Percentiles rank a stretch among this genome's conserved stretches.
Conservation (phyloP, 2,797 vertebrate genomes). For the Myiotriccus ornatus region DNA sequence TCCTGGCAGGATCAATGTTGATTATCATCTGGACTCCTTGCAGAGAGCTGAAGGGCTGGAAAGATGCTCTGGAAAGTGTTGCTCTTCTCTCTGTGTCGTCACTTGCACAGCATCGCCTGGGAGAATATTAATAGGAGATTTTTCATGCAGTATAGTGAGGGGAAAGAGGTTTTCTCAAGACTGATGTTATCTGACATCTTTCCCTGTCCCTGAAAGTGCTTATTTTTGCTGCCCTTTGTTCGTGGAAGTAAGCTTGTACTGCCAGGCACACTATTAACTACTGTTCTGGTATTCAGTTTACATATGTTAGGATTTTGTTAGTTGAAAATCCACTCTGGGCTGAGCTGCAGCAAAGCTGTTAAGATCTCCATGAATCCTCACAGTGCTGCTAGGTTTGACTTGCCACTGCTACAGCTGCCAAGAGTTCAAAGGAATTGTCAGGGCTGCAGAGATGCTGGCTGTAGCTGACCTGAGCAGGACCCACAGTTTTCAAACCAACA, state of each 20-base stretch:
- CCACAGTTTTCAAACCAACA: conserved; percentile 49
- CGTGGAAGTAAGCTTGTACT: not conserved
- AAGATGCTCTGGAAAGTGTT: not conserved
- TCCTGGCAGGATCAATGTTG: not conserved
- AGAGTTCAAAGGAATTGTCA: conserved; percentile 28
- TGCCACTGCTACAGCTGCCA: conserved; percentile 21
- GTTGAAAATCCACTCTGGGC: not conserved
- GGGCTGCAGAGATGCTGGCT: conserved; percentile 23
- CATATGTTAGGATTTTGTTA: not conserved
- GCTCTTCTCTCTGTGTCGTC: not conserved
- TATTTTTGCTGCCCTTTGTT: conserved; percentile 23
- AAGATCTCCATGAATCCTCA: not conserved
- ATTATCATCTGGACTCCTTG: not conserved
- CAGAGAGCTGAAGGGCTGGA: not conserved
- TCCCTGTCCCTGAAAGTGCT: not conserved
- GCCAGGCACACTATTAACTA: not conserved
- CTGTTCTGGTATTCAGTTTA: conserved; percentile 8
- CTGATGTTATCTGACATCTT: not conserved
- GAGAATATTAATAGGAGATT: not conserved
- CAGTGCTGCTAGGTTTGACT: conserved; percentile 23
- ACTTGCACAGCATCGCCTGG: not conserved
- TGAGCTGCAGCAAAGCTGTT: not conserved
- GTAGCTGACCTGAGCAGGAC: conserved; percentile 45
- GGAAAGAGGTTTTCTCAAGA: not conserved
- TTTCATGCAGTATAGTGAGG: not conserved